Evolutionary conservation across 1,140 invertebrate species (phyloP).

Genomic region (Calycopis cecrops): DNA sequence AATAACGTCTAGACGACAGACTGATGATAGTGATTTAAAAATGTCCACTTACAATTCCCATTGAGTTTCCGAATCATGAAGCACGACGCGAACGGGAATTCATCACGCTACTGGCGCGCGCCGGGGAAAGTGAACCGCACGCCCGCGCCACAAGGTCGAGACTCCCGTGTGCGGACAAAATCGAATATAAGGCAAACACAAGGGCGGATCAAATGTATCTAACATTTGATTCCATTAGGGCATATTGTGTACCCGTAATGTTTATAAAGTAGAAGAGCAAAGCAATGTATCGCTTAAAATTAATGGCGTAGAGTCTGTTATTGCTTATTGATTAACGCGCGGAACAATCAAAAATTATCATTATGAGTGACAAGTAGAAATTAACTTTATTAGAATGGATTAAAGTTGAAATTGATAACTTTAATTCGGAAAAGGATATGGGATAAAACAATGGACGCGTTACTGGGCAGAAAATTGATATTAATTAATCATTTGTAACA

Average conservation of each 20-base stretch:
- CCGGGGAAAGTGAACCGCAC: neutral
- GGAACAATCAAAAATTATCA: constrained; percentile 6
- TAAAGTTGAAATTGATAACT: neutral
- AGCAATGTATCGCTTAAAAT: neutral
- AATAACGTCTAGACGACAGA: too few species aligned
- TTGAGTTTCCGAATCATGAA: constrained; percentile 10
- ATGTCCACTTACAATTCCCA: constrained; percentile 6
- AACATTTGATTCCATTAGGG: constrained; percentile 11
- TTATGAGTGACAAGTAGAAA: neutral
- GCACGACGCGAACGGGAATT: neutral
- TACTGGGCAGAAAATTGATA: neutral
- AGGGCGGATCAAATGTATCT: constrained; percentile 8
- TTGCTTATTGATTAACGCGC: too few species aligned
- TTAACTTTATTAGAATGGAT: constrained; percentile 8
- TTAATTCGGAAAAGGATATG: constrained; percentile 2
- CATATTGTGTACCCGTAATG: constrained; percentile 9
- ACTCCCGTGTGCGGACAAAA: neutral
- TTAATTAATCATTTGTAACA: constrained; percentile 8
- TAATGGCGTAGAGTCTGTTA: neutral
- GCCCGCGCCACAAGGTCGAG: neutral
- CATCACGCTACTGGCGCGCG: neutral
- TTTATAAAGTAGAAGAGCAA: neutral
- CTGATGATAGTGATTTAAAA: constrained; percentile 3
- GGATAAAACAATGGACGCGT: constrained; percentile 3
- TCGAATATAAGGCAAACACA: neutral